Evolutionary conservation across 2,888 invertebrate species (phyloP).

Genomic region (Phytoseiulus persimilis): DNA sequence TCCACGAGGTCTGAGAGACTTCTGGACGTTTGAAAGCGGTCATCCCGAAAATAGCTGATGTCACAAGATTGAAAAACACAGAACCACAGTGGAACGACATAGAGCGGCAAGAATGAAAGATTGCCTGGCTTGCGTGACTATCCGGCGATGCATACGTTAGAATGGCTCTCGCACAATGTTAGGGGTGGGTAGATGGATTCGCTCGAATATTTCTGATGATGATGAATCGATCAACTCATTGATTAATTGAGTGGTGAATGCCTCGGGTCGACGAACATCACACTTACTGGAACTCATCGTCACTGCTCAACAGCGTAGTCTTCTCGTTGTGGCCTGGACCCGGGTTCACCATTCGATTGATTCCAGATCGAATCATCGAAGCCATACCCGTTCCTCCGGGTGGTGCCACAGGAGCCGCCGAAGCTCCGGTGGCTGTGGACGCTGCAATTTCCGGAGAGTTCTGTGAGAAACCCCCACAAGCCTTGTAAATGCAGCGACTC

Average conservation of each 20-base stretch:
- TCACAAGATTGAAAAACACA: not conserved
- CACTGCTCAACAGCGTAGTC: constrained; percentile 86
- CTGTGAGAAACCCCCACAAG: not conserved
- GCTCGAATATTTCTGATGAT: not conserved
- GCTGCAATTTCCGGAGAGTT: constrained; percentile 7
- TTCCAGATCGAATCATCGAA: constrained; percentile 23
- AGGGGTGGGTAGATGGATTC: not conserved
- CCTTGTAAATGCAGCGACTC: not conserved
- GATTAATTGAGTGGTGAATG: not conserved
- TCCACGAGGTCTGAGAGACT: not conserved
- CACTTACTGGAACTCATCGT: constrained; percentile 79
- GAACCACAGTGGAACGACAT: not conserved
- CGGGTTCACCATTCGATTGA: constrained; percentile 40
- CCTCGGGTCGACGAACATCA: not conserved
- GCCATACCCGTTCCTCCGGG: constrained; percentile 32
- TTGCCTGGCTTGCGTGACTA: not conserved
- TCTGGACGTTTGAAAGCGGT: not conserved
- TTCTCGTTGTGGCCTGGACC: constrained; percentile 76
- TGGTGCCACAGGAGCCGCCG: constrained; percentile 39
- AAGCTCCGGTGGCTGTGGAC: constrained; percentile 43
- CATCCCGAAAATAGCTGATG: not conserved
- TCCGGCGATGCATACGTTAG: not conserved
- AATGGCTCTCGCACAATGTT: not conserved
- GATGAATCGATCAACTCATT: not conserved
- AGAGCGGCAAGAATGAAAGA: not conserved